These are phyloP conservation scores for Lordiphosa fenestrarum DNA, from an alignment of 2,888 invertebrate species.

Conservation along the genomic window DNA sequence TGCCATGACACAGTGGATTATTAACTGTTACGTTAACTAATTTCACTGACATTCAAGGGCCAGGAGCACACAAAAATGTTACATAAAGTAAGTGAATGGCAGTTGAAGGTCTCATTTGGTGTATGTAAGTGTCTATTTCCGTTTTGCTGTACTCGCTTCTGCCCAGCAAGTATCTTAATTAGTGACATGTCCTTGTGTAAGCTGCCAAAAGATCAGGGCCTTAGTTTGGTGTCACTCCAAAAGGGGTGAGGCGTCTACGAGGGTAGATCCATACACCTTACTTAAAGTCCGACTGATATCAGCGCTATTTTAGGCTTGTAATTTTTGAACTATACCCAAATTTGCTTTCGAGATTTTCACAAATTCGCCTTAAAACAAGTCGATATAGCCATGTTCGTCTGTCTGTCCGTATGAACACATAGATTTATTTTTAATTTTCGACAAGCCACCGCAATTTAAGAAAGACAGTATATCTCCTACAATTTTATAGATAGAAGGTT, in stretches of 20 bases:
- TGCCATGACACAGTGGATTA: slow-evolving; percentile 52
- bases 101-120: not conserved
- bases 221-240: slow-evolving; percentile 13
- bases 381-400: too few relatives aligned
- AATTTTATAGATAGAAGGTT: too few relatives aligned
- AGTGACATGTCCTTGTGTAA: slow-evolving; percentile 26
- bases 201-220: slow-evolving; percentile 17
- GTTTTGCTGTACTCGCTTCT: too few relatives aligned
- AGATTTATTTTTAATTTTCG: too few relatives aligned
- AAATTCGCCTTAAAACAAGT: too few relatives aligned
- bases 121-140: too few relatives aligned
- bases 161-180: slow-evolving; percentile 53
- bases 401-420: too few relatives aligned
- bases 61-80: slow-evolving; percentile 13
- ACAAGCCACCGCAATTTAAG: too few relatives aligned
- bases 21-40: slow-evolving; percentile 56
- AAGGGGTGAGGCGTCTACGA: slow-evolving; percentile 19
- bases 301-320: not conserved
- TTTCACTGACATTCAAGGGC: slow-evolving; percentile 31
- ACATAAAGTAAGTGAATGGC: not conserved
- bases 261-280: not conserved
- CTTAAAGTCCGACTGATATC: slow-evolving; percentile 6
- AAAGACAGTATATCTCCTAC: too few relatives aligned
- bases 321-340: too few relatives aligned
- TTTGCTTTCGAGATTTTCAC: too few relatives aligned